These are phyloP conservation scores for Anabas testudineus DNA, from an alignment of 2,797 vertebrate species.

Conservation along the genomic window DNA sequence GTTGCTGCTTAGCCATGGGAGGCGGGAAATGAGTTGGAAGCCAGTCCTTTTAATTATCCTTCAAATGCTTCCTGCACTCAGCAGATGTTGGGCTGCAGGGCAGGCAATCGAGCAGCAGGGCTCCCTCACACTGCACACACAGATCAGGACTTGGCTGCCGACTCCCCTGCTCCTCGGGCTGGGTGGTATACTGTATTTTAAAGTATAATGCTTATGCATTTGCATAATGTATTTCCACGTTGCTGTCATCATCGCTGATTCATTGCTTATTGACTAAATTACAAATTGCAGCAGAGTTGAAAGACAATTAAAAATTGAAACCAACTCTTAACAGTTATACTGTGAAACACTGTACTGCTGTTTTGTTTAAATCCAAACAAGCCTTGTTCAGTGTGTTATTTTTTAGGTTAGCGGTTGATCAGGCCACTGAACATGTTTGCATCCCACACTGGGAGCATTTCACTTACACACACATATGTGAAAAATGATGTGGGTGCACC, in stretches of 20 bases:
- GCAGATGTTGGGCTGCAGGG: conserved; percentile 85
- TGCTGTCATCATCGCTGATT: conserved; percentile 36
- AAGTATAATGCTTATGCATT: conserved; percentile 37
- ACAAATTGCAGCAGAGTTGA: conserved; percentile 20
- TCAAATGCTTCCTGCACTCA: conserved; percentile 82
- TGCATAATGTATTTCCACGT: conserved; percentile 33
- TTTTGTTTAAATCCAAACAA: background rate
- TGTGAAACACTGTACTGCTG: background rate
- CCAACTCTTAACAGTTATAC: conserved; percentile 1
- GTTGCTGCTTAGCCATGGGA: conserved; percentile 82
- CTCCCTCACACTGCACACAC: conserved; percentile 58
- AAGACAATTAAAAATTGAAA: conserved; percentile 7
- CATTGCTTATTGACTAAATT: conserved; percentile 29
- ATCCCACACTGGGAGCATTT: no score
- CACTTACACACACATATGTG: no score
- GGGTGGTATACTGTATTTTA: conserved; percentile 56
- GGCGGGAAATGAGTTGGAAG: conserved; percentile 84
- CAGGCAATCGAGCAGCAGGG: conserved; percentile 78
- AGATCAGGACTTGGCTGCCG: conserved; percentile 57
- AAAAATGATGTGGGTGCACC: no score
- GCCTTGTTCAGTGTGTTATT: no score
- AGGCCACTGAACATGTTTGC: no score
- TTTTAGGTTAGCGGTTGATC: no score
- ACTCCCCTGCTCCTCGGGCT: conserved; percentile 51
- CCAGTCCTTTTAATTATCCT: conserved; percentile 84